These are phyloP conservation scores for Ammodramus savannarum DNA, from an alignment of 2,113 vertebrate genomes.

Conservation along the genomic window DNA sequence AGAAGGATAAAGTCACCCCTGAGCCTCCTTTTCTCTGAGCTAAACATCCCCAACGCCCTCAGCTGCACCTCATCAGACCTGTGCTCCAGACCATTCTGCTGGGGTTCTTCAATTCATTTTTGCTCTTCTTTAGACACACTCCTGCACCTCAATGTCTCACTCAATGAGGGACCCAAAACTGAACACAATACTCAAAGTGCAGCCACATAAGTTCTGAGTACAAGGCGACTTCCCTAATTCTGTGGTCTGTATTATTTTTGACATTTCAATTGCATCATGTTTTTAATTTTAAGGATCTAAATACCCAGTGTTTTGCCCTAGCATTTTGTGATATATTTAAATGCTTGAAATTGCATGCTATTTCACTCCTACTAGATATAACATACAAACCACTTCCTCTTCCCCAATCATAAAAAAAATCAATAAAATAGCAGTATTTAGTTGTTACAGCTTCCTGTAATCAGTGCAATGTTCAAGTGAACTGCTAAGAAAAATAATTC, in stretches of 20 bases:
- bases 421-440: not conserved
- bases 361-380: not conserved
- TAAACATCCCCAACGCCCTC: not conserved
- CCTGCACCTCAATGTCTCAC: too few relatives aligned
- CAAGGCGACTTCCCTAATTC: not conserved
- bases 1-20: not conserved
- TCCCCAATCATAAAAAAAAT: not conserved
- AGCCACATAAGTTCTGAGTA: not conserved
- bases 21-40: not conserved
- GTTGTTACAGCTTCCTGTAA: not conserved
- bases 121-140: not conserved
- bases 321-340: not conserved
- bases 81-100: not conserved
- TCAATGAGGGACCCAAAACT: not conserved
- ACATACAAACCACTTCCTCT: not conserved
- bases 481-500: not conserved
- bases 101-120: not conserved
- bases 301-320: not conserved
- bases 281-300: not conserved
- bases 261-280: not conserved
- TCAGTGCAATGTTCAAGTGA: not conserved
- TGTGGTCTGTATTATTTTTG: not conserved
- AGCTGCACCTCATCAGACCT: too few relatives aligned
- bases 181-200: not conserved
- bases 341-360: rapidly evolving